Base-by-base conservation (phyloP, 2,888 invertebrate species). In the Hirtodrosophila alboralis region DNA sequence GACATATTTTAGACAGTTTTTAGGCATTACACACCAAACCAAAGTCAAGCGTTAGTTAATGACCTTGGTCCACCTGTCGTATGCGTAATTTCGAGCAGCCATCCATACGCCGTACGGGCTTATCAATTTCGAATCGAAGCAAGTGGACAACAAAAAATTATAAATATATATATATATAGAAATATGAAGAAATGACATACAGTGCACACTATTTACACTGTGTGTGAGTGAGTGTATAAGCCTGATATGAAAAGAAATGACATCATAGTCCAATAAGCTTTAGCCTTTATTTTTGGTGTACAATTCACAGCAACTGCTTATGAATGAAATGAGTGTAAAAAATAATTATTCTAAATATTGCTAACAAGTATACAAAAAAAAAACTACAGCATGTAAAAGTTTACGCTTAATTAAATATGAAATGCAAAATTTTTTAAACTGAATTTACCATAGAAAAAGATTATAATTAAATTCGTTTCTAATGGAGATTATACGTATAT, bases 51-150 rank as follows among this genome's bases (percentile, higher is more conserved):
- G 67, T 47, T 61, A 67, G 84, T 57, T 80, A 86, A 72, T 86
- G 84, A 85, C 84, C 87, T 86, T 85, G 87, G 83, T 81, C 79
- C 83, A 85, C 79, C 87, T 78, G 78, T 68, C 75, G 67, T 60
- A 73, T 83, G 69, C 71, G 83, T 75, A 75, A 78, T 66, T 41
- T 58, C 36, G 54, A 44, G 30, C 23, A 38, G 41, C 41, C 33
- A 34, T 36, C 49, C 52, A 23, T 44, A 34, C 47, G 26, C 57
- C 52, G n/a, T n/a, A 48, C 4, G 5, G 13, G 51, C 48, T 62
- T 71, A 73, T 75, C 72, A 62, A 51, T 53, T n/a, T n/a, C n/a
- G 51, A 47, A 44, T 45, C 21, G 40, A 47, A 31, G 7, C 16
- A 31, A 51, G 23, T 21, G 70, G 56, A 38, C 67, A 68, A 18